Evolutionary conservation across 2,888 invertebrate genomes (phyloP).

Genomic region (Chelonus formosanus): DNA sequence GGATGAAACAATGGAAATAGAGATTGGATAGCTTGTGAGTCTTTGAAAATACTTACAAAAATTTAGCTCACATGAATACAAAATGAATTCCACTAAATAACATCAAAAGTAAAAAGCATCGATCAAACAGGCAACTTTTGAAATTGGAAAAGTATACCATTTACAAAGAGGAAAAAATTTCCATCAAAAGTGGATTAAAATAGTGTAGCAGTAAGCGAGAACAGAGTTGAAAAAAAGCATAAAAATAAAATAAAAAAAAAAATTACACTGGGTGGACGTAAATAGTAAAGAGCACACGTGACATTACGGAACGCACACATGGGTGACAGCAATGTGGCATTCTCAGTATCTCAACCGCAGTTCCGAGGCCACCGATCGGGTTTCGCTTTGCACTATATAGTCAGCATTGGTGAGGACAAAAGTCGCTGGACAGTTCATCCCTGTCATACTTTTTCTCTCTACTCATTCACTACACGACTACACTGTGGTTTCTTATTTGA

Average conservation of each 20-base stretch:
- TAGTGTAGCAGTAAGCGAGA: not conserved
- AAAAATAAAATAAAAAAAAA: not conserved
- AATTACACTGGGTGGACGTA: not conserved
- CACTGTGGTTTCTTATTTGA: slow-evolving; percentile 40
- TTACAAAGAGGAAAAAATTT: not conserved
- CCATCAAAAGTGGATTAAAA: not conserved
- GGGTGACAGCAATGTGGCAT: slow-evolving; percentile 8
- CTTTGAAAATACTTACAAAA: too few relatives aligned
- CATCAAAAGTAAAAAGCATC: too few relatives aligned
- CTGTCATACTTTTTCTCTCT: slow-evolving; percentile 34
- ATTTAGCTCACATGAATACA: too few relatives aligned
- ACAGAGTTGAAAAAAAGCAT: not conserved
- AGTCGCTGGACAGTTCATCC: slow-evolving; percentile 38
- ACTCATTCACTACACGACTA: slow-evolving; percentile 34
- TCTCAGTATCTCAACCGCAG: slow-evolving; percentile 25
- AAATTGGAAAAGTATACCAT: too few relatives aligned
- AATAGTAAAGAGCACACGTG: slow-evolving; percentile 4
- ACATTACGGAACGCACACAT: slow-evolving; percentile 1
- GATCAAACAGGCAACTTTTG: too few relatives aligned
- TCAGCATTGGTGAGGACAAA: slow-evolving; percentile 34
- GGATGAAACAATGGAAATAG: too few relatives aligned
- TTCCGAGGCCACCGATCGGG: slow-evolving; percentile 38
- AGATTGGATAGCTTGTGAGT: too few relatives aligned
- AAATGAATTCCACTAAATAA: too few relatives aligned
- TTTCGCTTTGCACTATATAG: slow-evolving; percentile 37